Conservation (phyloP, 2,797 vertebrate genomes). For the Pelobates cultripes region DNA sequence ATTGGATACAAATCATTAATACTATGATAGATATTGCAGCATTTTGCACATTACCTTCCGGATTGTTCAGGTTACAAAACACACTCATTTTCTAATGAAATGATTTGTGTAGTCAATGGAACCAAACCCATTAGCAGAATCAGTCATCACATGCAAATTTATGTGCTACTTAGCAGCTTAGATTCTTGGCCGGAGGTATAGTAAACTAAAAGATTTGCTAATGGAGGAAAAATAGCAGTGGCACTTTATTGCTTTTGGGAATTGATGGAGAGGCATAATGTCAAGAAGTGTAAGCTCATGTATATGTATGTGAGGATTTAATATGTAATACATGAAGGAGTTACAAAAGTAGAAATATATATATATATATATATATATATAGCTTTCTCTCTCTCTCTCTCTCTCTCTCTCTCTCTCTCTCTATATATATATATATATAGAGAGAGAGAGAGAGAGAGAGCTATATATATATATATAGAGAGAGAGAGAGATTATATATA, state of each 20-base stretch:
- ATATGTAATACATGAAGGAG: conserved; percentile 1
- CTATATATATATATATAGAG: too few species aligned
- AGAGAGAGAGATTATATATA: too few species aligned
- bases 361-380: too few species aligned
- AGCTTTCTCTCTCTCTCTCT: too few species aligned
- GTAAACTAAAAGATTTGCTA: conserved; percentile 34
- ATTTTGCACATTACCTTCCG: conserved; percentile 51
- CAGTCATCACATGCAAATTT: conserved; percentile 48
- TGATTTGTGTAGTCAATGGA: conserved; percentile 54
- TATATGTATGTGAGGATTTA: conserved; percentile 40
- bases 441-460: too few species aligned
- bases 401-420: too few species aligned
- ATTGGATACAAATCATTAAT: conserved; percentile 18
- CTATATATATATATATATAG: too few species aligned
- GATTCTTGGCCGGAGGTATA: conserved; percentile 27
- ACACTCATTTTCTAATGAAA: conserved; percentile 56
- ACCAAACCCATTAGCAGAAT: conserved; percentile 59
- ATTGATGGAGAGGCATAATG: conserved; percentile 50
- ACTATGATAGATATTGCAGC: conserved; percentile 49
- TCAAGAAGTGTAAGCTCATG: conserved; percentile 45
- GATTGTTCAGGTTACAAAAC: conserved; percentile 50
- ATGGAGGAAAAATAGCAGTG: conserved; percentile 48
- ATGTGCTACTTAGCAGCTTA: conserved; percentile 5
- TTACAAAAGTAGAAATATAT: too few species aligned
- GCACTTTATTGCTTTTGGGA: conserved; percentile 50